Evolutionary conservation across 2,888 invertebrate species (phyloP), one percentile per base, ranked within the genome.

Genomic region (Phlogophora meticulosa): DNA sequence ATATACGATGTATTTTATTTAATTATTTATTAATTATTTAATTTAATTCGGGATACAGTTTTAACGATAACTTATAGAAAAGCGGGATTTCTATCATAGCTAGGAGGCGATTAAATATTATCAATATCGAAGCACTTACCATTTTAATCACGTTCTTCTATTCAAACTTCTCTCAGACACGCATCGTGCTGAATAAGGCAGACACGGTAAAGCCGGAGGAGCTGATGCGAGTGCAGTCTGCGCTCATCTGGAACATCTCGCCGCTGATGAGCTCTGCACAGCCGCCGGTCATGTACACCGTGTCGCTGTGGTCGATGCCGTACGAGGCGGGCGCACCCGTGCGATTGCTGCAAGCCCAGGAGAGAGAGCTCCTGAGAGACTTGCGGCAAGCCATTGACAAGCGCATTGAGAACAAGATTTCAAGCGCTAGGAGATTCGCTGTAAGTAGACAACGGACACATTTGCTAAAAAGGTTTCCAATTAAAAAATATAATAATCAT

Each of bases 241-340:
- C 98, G 13, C 96, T 99, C 59, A 98, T 99, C 87, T 99, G 99
- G 99, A 99, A 98, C 91, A 98, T 99, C 85, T 98, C 98, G n/a
- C 99, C 99, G 7, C 94, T 99, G 85, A 98, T 99, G 98, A 98
- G 98, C 75, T 98, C 98, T 52, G 97, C 98, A 52, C 98, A 99
- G 91, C 99, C 99, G 7, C 99, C 99, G 24, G 96, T 98, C 60
- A 98, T 99, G 97, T 99, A 98, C 94, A 98, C 98, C 20, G 97
- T 97, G 56, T 98, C 98, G 13, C 91, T 98, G 83, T 98, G 98
- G 98, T 98, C 98, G 13, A 96, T 97, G 92, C 98, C 98, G 34
- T 98, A 97, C 90, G 98, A 98, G 93, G 92, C 96, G 15, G 98
- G 98, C 83, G 98, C 98, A 24, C 98, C 98, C 17, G 97, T 97